Evolutionary conservation across 1,140 invertebrate species (phyloP).

Genomic region (Cyclargus thomasi): DNA sequence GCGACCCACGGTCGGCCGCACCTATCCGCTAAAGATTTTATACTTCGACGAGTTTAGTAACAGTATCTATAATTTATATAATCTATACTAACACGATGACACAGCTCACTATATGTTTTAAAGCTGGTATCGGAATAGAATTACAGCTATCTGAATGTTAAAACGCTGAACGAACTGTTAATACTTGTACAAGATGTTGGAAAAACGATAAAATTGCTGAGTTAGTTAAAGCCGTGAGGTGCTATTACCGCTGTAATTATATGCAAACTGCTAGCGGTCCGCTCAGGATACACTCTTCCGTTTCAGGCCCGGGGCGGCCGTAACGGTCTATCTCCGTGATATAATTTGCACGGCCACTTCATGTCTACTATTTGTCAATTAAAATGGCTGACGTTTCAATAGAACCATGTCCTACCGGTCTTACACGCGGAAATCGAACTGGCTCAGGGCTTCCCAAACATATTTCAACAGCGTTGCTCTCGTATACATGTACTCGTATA

Average conservation of each 20-base stretch:
- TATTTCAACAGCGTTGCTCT: too few species aligned
- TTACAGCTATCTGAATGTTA: slow-evolving; percentile 7
- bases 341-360: neutral
- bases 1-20: neutral
- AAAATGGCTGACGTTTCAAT: neutral
- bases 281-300: slow-evolving; percentile 63
- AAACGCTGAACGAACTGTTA: neutral
- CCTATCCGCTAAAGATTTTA: neutral
- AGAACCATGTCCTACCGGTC: neutral
- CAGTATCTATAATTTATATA: neutral
- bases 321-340: slow-evolving; percentile 40
- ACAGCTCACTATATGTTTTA: neutral
- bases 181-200: slow-evolving; percentile 5
- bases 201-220: slow-evolving; percentile 19
- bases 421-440: neutral
- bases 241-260: slow-evolving; percentile 46
- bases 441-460: neutral
- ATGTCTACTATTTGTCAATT: slow-evolving; percentile 3
- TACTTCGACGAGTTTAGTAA: neutral
- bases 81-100: too few species aligned
- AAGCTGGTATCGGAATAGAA: neutral
- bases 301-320: slow-evolving; percentile 34
- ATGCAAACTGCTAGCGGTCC: slow-evolving; percentile 40
- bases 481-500: too few species aligned
- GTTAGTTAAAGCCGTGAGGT: slow-evolving; percentile 29